phyloP scores from a whole-genome alignment of 30 jellyfish, hydroid and myxozoan species.

The Haliclystus octoradiatus region DNA sequence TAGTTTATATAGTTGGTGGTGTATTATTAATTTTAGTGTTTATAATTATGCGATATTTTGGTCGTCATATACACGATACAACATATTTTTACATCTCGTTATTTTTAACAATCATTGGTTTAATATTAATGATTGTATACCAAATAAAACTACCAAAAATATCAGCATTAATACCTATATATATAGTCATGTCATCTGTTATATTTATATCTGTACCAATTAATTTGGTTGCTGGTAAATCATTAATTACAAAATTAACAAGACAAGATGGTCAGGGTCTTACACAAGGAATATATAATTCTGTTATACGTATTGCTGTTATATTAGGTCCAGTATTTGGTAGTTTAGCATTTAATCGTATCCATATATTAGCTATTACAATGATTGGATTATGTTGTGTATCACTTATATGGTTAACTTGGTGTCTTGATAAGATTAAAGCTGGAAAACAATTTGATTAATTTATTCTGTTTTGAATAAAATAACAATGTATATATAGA shows the following conservation, averaged over 20 bases:
- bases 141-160: slow-evolving; percentile 30
- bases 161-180: slow-evolving; percentile 37
- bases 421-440: slow-evolving; percentile 51
- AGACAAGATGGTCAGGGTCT: slow-evolving; percentile 81
- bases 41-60: slow-evolving; percentile 60
- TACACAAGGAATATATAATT: slow-evolving; percentile 87
- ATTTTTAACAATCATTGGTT: slow-evolving; percentile 58
- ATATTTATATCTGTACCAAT: slow-evolving; percentile 83
- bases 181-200: slow-evolving; percentile 40
- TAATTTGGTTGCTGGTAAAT: slow-evolving; percentile 79
- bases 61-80: slow-evolving; percentile 49
- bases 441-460: slow-evolving; percentile 5
- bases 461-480: no score
- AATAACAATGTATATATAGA: no score
- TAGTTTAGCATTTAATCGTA: slow-evolving; percentile 69
- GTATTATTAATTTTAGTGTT: slow-evolving; percentile 65
- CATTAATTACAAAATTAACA: slow-evolving; percentile 78
- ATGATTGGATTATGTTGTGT: slow-evolving; percentile 64
- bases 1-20: slow-evolving; percentile 86
- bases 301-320: slow-evolving; percentile 77
- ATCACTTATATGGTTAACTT: slow-evolving; percentile 64
- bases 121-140: slow-evolving; percentile 65
- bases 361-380: slow-evolving; percentile 50
- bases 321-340: slow-evolving; percentile 90
- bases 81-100: slow-evolving; percentile 50